Base-by-base conservation (phyloP, 2,888 invertebrate genomes). In the Argynnis bischoffii region DNA sequence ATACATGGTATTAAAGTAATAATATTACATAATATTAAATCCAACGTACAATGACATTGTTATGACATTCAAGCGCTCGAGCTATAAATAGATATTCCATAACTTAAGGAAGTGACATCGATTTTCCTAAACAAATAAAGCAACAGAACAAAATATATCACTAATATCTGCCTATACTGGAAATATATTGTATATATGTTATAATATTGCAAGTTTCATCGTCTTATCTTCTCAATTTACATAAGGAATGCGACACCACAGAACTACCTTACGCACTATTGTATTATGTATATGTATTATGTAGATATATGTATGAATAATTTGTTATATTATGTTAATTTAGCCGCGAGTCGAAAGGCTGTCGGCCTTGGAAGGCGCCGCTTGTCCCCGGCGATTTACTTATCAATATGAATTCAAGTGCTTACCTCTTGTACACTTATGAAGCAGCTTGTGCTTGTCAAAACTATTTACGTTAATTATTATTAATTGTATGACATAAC, bases 271-370 rank as follows among this genome's bases (percentile, higher is more conserved):
- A 63, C 68, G 57, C 50, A 65, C 50, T 53, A 41, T 56, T 46
- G 26, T 63, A 55, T 56, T 54, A 51, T 59, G 59, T 67, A 61
- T 66, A 67, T 35, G 35, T 35, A 6, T 6, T 35, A 35, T 35
- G 35, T 35, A 31, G 46, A 65, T 67, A 64, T 73, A 73, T 67
- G 64, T 77, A 80, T 79, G 76, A 80, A 79, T 83, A 81, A 81
- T 84, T 82, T 82, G 81, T 85, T 83, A 81, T 82, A 85, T 83
- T 86, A 89, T 88, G 88, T 81, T 86, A 89, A 88, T 86, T 81
- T 76, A 76, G 77, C 72, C 73, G 77, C 74, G 77, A 85, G 81
- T 87, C 83, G 89, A 90, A 89, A 90, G 88, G 89, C 86, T 74
- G 84, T 73, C 78, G 89, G 77, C 91, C 91, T 90, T 89, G 89